Base-by-base conservation (phyloP, 1,140 invertebrate genomes). In the Sesamia nonagrioides region DNA sequence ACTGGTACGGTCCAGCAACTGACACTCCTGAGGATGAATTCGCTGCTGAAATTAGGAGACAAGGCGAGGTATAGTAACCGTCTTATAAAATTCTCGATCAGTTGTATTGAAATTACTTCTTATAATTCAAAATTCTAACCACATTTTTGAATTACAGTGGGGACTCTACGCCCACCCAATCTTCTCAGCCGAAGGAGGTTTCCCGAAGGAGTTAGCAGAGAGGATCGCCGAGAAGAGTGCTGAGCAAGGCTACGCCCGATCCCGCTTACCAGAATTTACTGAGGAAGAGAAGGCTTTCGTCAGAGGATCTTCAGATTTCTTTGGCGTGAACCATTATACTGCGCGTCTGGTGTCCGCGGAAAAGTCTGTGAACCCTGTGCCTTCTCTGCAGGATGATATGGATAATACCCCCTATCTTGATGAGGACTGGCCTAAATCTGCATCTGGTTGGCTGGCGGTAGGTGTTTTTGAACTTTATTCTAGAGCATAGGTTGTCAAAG, bases 301-400 rank as follows among this genome's bases (percentile, higher is more conserved):
- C 1, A 95, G 94, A 74, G 97, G 96, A 42, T 91, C 96, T 9
- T 90, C 91, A 5, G 96, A 97, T 84, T 97, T 97, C 94, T 96
- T 97, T 50, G 96, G 96, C n/a, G 88, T 97, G 0, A 97, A 97
- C 77, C 95, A 96, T 50, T 97, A 97, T 76, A 96, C 96, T 0
- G 90, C 94, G 0, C 81, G 8, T 7, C 21, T 18, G 1, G 86
- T 85, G 11, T 42, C 8, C 5, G 42, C 42, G 1, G 8, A 5
- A 9, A 71, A 80, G 2, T 3, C 0, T 1, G 17, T 68, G 7
- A 37, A 84, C 27, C 58, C 78, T 33, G 81, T 85, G 40, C 87
- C 88, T 5, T 86, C 87, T 0, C 27, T 86, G 15, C 58, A 72
- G 21, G 84, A 83, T 81, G 90, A 91, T 69, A 54, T 79, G 7